A percentile compares a stretch with the other conserved stretches of the same genome.
Evolutionary conservation across 2,797 vertebrate species (phyloP).

Genomic region (Centroberyx gerrardi): DNA sequence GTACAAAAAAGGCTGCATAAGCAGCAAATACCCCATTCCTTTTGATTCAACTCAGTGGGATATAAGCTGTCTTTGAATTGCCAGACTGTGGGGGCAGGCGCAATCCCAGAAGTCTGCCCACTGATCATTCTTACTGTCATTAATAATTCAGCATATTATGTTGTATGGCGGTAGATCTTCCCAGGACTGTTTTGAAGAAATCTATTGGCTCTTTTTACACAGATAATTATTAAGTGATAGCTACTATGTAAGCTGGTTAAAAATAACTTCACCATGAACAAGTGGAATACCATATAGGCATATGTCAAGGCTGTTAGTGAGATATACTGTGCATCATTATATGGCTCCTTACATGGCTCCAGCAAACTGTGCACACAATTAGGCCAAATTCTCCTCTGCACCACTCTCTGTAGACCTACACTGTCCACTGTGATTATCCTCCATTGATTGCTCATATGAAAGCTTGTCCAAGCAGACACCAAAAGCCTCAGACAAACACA

Average conservation of each 20-base stretch:
- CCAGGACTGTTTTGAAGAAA: constrained; percentile 39
- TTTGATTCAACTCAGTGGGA: constrained; percentile 71
- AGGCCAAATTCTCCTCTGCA: constrained; percentile 19
- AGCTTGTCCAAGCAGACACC: constrained; percentile 39
- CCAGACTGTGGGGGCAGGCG: constrained; percentile 49
- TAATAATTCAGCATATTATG: constrained; percentile 72
- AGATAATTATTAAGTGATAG: constrained; percentile 4
- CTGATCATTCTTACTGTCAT: constrained; percentile 55
- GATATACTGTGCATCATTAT: constrained; percentile 13
- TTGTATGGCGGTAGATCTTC: constrained; percentile 54
- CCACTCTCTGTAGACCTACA: constrained; percentile 24
- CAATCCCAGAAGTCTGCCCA: constrained; percentile 53
- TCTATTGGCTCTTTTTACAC: constrained; percentile 42
- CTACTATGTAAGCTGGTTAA: constrained; percentile 6
- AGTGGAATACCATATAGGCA: constrained; percentile 26
- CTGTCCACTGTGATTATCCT: constrained; percentile 46
- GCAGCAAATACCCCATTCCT: constrained; percentile 70
- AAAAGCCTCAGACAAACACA: constrained; percentile 38
- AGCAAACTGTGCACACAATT: constrained; percentile 11
- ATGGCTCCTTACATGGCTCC: constrained; percentile 9
- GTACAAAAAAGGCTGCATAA: constrained; percentile 58
- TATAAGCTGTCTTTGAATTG: constrained; percentile 59
- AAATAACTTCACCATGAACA: constrained; percentile 21
- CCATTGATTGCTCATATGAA: constrained; percentile 54
- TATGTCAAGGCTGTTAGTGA: constrained; percentile 7